Evolutionary conservation across 1,140 invertebrate species (phyloP), one percentile per base, ranked within the genome.

Genomic region (Asobara japonica): DNA sequence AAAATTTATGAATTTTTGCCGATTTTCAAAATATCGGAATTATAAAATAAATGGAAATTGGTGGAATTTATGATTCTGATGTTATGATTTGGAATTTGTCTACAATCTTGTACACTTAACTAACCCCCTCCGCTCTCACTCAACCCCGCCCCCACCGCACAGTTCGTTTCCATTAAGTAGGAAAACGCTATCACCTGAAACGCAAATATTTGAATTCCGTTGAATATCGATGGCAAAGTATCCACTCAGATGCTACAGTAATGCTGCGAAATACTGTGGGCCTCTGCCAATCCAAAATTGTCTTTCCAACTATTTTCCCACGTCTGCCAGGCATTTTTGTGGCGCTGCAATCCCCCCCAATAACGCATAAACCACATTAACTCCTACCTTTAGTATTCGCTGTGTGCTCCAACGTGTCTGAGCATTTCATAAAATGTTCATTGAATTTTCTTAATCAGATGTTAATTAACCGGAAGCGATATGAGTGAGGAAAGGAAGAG

Each of bases 401-500:
- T 16, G 41, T 16, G 41, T 45, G 41, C 13, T 45, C 41, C 18
- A 13, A 13, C 41, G 41, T 16, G 41, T 45, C 11, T 45, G 41
- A 45, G 10, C 41, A 45, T 45, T n/a, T 16, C n/a, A 45, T 45
- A 16, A 16, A n/a, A 25, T 56, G 7, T 3, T 22, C 18, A 56
- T 56, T 45, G 25, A 56, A 56, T 56, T 56, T 56, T 56, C 3
- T 7, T 56, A 25, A 56, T 56, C 51, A 25, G 11, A 56, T 56
- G 51, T 56, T 56, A 27, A 56, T 27, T 25, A 25, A 56, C 13
- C 11, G 22, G 8, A 7, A 0, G 41, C 60, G 69, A 64, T 45
- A 86, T 85, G 84, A 79, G 77, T 73, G 83, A 83, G 20, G 79
- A 68, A 62, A 81, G 77, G 66, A 78, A 72, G 71, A 68, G 51